Evolutionary conservation across 1,140 invertebrate genomes (phyloP), one percentile per base, ranked within the genome.

Genomic region (Steinernema khuongi): DNA sequence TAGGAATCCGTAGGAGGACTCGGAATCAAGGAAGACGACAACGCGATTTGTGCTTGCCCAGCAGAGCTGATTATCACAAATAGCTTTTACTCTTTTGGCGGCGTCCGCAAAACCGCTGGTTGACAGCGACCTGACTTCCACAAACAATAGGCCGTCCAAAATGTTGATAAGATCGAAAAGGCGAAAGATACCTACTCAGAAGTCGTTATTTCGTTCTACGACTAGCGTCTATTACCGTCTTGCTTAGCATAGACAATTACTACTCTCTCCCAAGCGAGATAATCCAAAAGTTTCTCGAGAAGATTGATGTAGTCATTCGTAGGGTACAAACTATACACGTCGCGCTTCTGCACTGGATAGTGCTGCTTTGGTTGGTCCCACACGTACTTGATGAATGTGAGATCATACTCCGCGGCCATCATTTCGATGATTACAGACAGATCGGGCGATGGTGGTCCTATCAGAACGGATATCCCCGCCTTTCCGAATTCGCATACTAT

Each of bases 51-150:
- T 74, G n/a, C 19, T 36, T 31, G 72, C 11, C 31, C 67, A 67
- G 32, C 74, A 74, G 17, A 68, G 28, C 4, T 75, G 72, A 18
- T 75, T 22, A 44, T 75, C 43, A 66, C 73, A 75, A 19, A 69
- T 41, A 1, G 67, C 68, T 22, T 67, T 29, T 31, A 76, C 32
- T 70, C 70, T 17, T 18, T 32, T 70, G 1, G 33, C 74, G 1
- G 74, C 72, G n/a, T 75, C 67, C 22, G 75, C 19, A 2, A 60
- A 26, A 14, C 50, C 50, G 4, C 4, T 22, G 4, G 14, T 26
- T 14, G 7, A n/a, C 4, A 60, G 50, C 19, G 50, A 60, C 19
- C 26, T 22, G 7, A 26, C 50, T 22, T 60, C 50, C 50, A 60
- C 50, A 22, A 60, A 60, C 7, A 60, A 22, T 4, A 60, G 50